phyloP scores from a whole-genome alignment of 1,140 invertebrate genomes.

The Neodiprion virginianus region DNA sequence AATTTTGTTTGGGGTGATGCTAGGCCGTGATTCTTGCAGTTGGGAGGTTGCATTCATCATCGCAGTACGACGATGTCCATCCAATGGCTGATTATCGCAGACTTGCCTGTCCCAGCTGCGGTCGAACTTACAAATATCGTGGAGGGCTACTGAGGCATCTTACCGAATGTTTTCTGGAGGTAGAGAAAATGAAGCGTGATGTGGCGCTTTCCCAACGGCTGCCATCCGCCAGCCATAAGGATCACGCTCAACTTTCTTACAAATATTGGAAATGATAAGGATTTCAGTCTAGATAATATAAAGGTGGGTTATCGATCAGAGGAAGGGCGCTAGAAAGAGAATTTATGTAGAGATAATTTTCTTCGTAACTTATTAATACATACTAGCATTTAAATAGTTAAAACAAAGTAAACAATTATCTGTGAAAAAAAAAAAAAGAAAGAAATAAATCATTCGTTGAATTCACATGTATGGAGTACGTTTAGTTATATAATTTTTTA shows the following conservation, averaged over 20 bases:
- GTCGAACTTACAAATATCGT: constrained; percentile 56
- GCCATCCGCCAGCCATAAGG: constrained; percentile 40
- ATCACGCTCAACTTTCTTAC: constrained; percentile 43
- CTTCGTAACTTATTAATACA: too few relatives aligned
- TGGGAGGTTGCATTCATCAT: constrained; percentile 35
- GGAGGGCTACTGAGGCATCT: constrained; percentile 54
- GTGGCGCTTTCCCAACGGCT: constrained; percentile 19
- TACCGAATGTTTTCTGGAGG: constrained; percentile 49
- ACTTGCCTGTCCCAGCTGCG: constrained; percentile 52
- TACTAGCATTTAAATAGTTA: too few relatives aligned
- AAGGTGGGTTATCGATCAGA: too few relatives aligned
- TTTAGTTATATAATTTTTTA: not conserved
- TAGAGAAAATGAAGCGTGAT: constrained; percentile 43
- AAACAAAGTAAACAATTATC: too few relatives aligned
- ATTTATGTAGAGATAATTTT: too few relatives aligned
- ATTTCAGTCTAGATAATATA: too few relatives aligned
- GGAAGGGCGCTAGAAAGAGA: too few relatives aligned
- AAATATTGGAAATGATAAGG: constrained; percentile 50
- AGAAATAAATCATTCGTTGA: too few relatives aligned
- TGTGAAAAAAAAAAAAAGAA: too few relatives aligned
- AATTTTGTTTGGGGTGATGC: constrained; percentile 26
- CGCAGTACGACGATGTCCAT: constrained; percentile 38
- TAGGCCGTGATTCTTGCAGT: constrained; percentile 50
- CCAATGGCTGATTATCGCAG: constrained; percentile 51
- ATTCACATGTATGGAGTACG: not conserved